A percentile compares a stretch with the other conserved stretches of the same genome.
phyloP scores from a whole-genome alignment of 2,888 invertebrate species.

The Lycophotia porphyrea region DNA sequence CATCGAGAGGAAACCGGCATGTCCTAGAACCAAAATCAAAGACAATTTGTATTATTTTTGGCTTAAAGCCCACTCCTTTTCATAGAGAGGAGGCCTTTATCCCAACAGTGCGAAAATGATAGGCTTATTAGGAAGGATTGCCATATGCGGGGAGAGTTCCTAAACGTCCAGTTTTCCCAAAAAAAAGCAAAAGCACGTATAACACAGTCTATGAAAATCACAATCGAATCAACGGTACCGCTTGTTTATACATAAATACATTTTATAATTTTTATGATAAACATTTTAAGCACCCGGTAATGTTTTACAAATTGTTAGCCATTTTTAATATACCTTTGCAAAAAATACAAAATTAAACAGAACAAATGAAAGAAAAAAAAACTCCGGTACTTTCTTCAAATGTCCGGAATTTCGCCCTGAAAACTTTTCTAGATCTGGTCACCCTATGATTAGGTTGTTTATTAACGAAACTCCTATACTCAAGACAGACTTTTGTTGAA shows the following conservation, averaged over 20 bases:
- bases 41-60: not conserved
- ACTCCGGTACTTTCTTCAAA: not conserved
- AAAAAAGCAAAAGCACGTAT: not conserved
- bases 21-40: not conserved
- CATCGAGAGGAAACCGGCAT: not conserved
- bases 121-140: too few relatives aligned
- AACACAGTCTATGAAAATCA: not conserved
- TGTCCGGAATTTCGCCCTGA: not conserved
- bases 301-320: not conserved
- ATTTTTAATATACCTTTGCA: too few relatives aligned
- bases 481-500: not conserved
- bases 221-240: too few relatives aligned
- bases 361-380: not conserved
- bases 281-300: not conserved
- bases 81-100: not conserved
- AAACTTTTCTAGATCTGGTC: not conserved
- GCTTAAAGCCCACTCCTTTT: not conserved
- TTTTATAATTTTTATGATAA: not conserved
- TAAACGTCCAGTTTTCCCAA: too few relatives aligned
- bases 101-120: not conserved
- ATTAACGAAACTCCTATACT: not conserved
- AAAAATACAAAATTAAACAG: not conserved
- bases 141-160: too few relatives aligned
- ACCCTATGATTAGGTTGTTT: not conserved
- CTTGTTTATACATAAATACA: not conserved